Evolutionary conservation across 2,113 vertebrate species (phyloP).

Genomic region (Gallinago jamesoni): DNA sequence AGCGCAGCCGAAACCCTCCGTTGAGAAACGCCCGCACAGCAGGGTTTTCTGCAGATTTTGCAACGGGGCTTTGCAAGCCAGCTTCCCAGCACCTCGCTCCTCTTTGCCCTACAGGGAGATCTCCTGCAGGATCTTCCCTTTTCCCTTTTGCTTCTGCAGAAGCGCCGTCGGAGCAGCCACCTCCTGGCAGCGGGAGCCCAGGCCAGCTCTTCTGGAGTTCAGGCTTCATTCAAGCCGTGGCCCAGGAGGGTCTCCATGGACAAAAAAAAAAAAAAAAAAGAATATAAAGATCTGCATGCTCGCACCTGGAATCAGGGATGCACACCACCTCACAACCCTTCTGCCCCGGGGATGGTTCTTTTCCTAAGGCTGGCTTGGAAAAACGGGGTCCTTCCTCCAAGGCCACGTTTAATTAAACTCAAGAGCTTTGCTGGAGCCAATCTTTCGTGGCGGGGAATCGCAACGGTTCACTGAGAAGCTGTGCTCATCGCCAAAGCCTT

Average conservation of each 20-base stretch:
- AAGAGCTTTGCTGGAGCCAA: neutral
- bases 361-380: neutral
- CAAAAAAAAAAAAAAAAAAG: neutral
- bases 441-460: neutral
- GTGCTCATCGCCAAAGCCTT: conserved; percentile 20
- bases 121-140: neutral
- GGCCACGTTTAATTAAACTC: neutral
- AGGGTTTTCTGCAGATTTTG: neutral
- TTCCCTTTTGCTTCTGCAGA: neutral
- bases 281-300: accelerated
- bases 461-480: neutral
- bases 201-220: neutral
- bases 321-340: neutral
- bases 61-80: neutral
- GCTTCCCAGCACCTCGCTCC: neutral
- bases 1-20: neutral
- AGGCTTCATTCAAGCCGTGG: neutral
- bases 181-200: neutral
- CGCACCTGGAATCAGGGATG: neutral
- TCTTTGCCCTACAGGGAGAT: neutral
- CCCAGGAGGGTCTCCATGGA: neutral
- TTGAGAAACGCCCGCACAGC: accelerated
- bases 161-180: neutral
- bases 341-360: neutral
- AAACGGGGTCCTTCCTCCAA: neutral